Conservation (phyloP, 2,797 vertebrate genomes). For the Periparus ater region DNA sequence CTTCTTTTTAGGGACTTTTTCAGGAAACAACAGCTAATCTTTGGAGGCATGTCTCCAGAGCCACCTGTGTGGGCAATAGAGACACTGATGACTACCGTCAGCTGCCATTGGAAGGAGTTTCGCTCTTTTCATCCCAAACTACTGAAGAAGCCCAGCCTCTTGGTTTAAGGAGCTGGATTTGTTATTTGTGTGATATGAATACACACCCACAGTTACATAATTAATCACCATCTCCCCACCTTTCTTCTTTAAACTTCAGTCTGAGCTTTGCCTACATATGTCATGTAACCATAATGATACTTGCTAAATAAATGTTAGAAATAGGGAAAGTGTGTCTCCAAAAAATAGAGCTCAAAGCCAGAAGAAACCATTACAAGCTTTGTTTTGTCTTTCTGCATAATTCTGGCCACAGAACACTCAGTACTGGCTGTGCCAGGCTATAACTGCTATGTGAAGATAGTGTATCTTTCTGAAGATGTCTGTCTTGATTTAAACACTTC, state of each 20-base stretch:
- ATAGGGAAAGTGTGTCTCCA: background rate
- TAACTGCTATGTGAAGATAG: slow-evolving; percentile 4
- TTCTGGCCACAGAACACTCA: background rate
- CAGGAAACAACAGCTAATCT: background rate
- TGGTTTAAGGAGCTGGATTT: background rate
- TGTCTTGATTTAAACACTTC: slow-evolving; percentile 49
- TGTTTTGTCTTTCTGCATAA: background rate
- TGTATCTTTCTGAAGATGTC: slow-evolving; percentile 20
- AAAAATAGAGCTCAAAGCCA: background rate
- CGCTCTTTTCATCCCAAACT: background rate
- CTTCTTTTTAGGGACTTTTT: background rate
- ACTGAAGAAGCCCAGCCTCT: background rate
- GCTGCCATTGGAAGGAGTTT: background rate
- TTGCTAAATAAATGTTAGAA: background rate
- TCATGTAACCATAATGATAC: background rate
- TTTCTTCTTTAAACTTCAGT: slow-evolving; percentile 6
- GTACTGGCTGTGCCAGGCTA: background rate
- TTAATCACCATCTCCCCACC: background rate
- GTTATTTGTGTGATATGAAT: background rate
- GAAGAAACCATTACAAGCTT: background rate
- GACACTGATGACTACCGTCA: background rate
- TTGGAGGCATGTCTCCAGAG: background rate
- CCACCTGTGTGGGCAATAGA: background rate
- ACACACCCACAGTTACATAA: background rate
- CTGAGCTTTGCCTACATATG: background rate